phyloP scores from a whole-genome alignment of 1,140 invertebrate genomes.

The Aporrectodea caliginosa region DNA sequence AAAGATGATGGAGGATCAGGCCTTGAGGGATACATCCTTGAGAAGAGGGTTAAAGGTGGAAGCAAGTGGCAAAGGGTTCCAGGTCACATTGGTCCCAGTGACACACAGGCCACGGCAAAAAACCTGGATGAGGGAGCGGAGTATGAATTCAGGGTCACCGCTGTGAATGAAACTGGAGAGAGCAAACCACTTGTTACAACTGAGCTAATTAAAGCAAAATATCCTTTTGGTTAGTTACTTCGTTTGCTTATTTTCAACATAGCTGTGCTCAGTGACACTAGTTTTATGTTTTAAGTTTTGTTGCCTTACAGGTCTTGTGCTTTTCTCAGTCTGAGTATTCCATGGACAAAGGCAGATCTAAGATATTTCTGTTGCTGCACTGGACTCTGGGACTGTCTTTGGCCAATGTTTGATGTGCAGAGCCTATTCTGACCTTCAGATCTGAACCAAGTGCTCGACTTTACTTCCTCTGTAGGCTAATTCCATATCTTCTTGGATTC shows the following conservation, averaged over 20 bases:
- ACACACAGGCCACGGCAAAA: conserved; percentile 69
- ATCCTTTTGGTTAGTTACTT: conserved; percentile 76
- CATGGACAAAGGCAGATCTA: too few relatives aligned
- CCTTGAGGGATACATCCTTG: conserved; percentile 84
- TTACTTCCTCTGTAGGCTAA: too few relatives aligned
- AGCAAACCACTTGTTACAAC: conserved; percentile 84
- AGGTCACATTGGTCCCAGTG: conserved; percentile 37
- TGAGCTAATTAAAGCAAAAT: conserved; percentile 84
- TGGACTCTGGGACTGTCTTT: too few relatives aligned
- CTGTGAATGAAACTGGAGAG: conserved; percentile 93
- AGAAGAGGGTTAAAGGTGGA: conserved; percentile 76
- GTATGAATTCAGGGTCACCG: conserved; percentile 96
- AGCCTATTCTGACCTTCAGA: too few relatives aligned
- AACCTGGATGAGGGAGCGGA: conserved; percentile 84
- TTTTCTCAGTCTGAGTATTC: too few relatives aligned
- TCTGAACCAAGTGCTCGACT: too few relatives aligned
- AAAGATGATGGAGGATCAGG: conserved; percentile 72
- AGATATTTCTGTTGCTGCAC: too few relatives aligned
- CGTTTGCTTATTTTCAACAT: not conserved
- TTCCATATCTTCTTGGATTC: too few relatives aligned
- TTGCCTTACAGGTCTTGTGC: too few relatives aligned
- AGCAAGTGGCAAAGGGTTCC: conserved; percentile 48
- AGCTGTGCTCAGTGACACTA: not conserved
- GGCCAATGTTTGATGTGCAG: too few relatives aligned
- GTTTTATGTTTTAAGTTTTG: too few relatives aligned